A percentile compares a stretch with the other conserved stretches of the same genome.
These are phyloP conservation scores for Chironex yamaguchii DNA, from an alignment of 30 jellyfish, hydroid and myxozoan species.

Conservation along the genomic window DNA sequence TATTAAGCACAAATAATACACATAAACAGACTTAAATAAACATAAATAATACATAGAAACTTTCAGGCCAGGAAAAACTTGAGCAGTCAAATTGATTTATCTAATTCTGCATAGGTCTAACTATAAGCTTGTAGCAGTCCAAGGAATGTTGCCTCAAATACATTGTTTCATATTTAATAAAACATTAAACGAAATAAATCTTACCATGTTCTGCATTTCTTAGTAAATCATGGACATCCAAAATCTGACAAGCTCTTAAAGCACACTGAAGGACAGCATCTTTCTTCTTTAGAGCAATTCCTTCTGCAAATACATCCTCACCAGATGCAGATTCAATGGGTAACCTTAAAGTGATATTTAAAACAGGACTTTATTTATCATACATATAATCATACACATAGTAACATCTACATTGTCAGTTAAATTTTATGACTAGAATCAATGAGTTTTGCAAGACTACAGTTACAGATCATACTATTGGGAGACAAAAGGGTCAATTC, in stretches of 20 bases:
- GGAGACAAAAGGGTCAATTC: too few relatives aligned
- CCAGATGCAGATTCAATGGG: constrained; percentile 92
- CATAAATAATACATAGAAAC: background rate
- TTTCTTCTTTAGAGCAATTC: constrained; percentile 84
- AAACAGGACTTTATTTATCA: background rate
- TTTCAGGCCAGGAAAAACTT: background rate
- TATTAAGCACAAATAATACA: background rate
- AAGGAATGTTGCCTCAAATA: background rate
- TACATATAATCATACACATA: too few relatives aligned
- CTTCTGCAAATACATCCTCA: constrained; percentile 90
- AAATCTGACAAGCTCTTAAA: constrained; percentile 84
- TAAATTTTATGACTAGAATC: too few relatives aligned
- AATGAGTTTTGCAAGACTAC: too few relatives aligned
- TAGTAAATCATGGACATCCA: constrained; percentile 93
- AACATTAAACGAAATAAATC: background rate
- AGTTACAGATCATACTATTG: too few relatives aligned
- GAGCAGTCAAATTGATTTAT: background rate
- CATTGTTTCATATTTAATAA: too few relatives aligned
- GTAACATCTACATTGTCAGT: too few relatives aligned
- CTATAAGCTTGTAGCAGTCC: too few relatives aligned
- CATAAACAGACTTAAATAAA: background rate
- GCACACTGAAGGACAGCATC: constrained; percentile 97
- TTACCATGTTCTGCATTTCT: constrained; percentile 88
- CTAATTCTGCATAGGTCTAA: too few relatives aligned
- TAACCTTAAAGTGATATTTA: constrained; percentile 42